Evolutionary conservation across 2,113 vertebrate species (phyloP), one percentile per base, ranked within the genome.

Genomic region (Callaeas wilsoni): DNA sequence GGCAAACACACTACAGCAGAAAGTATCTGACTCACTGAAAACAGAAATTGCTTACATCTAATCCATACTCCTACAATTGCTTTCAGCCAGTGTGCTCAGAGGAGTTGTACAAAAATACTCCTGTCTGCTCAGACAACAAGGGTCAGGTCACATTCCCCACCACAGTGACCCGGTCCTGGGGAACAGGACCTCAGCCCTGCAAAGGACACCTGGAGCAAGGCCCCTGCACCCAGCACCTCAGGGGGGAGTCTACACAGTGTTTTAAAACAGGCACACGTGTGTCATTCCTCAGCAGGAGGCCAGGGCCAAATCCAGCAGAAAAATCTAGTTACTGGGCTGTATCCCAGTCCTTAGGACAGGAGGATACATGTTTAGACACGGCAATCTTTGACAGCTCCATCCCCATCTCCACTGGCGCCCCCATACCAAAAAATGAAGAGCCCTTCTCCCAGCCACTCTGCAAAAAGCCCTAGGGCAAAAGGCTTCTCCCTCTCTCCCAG

Each of bases 211-310:
- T n/a, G 78, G 64, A 90, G 26, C 37, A 71, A 79, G 90, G 75
- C 19, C 30, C 57, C 71, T 56, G 29, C 32, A 39, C 23, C 0
- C 0, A 10, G 22, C 69, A 70, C 22, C 0, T 4, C 1, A 1
- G 52, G 20, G 59, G 29, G 26, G 27, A 62, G 23, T 9, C 49
- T n/a, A 6, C 0, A 1, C 0, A 1, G 8, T 9, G 10, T 30
- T 63, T 55, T 60, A 52, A 63, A 81, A 69, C 32, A 89, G 60
- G 41, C 25, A 78, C 0, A 0, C 7, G 10, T 46, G 4, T 50
- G 59, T 77, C 46, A 39, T 29, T 67, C 53, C 73, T 65, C 47
- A 78, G 55, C 23, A 93, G 64, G 23, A 81, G 32, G 50, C 8
- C 2, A 1, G 11, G 52, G 44, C 21, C 50, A 71, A 85, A 89